Evolutionary conservation across 2,797 vertebrate species (phyloP), one percentile per base, ranked within the genome.

Genomic region (Platyrinchus mystaceus): DNA sequence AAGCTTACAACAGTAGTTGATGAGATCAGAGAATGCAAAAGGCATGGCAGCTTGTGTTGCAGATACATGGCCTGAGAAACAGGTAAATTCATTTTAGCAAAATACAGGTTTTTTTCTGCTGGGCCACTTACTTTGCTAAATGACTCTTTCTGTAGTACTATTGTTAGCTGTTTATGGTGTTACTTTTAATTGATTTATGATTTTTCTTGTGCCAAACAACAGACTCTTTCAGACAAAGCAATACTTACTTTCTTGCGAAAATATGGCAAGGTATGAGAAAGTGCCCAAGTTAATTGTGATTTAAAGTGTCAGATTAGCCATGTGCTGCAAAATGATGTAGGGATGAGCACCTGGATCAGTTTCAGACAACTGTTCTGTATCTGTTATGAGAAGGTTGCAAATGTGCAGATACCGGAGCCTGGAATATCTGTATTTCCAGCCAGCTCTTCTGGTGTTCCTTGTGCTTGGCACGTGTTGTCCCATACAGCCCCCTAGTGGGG

Each of bases 391-490:
- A 52, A 56, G 34, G 17, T 41, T 76, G 44, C 12, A 77, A 47
- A 52, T 44, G 28, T 14, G 20, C 10, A 11, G n/a, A 3, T 30
- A 24, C 0, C 15, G 21, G 36, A 66, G 44, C 23, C 27, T 79
- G 59, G 26, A 49, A 6, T 56, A 37, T 3, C 23, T 8, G 1
- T 36, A 2, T 76, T 84, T 66, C 19, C 21, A 12, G 4, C 7
- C 5, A 1, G 20, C 49, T 70, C 17, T 52, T 41, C 26, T 5
- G 2, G 14, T 41, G 28, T 19, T 67, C 30, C 21, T 20, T 9
- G 0, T 14, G 34, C 41, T 15, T 74, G 41, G 3, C 5, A 0
- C 56, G 26, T 0, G 0, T 73, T 94, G 46, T 88, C 53, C 46
- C 9, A 0, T 87, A 11, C 59, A 52, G 84, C 89, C 90, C 90